A percentile compares a stretch with the other conserved stretches of the same genome.
phyloP scores from a whole-genome alignment of 2,113 vertebrate genomes.

The Phycodurus eques region DNA sequence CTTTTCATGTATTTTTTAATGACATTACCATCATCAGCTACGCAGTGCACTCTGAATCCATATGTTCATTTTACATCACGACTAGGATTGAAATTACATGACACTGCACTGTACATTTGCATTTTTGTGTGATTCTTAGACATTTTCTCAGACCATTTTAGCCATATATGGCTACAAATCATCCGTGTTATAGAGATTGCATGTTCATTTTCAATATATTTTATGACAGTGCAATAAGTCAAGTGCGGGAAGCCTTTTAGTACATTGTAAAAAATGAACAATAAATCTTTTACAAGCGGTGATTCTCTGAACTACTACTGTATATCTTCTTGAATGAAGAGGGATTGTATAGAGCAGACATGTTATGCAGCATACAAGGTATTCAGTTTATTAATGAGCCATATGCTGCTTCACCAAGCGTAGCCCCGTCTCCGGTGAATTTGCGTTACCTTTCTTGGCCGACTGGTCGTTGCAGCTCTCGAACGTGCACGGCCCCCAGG shows the following conservation, averaged over 20 bases:
- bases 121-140: neutral
- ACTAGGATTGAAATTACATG: slow-evolving; percentile 1
- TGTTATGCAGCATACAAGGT: neutral
- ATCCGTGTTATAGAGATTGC: neutral
- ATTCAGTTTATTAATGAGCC: neutral
- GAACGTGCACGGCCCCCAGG: slow-evolving; percentile 96
- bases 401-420: neutral
- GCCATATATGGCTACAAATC: neutral
- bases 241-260: slow-evolving; percentile 3
- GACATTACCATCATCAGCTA: slow-evolving; percentile 10
- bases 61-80: neutral
- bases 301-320: neutral
- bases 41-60: slow-evolving; percentile 10
- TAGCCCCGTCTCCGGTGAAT: neutral
- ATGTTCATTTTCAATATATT: slow-evolving; percentile 1
- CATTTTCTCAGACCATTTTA: neutral
- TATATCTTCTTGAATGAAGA: neutral
- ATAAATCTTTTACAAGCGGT: neutral
- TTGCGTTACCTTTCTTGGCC: slow-evolving; percentile 85
- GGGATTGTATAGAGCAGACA: no score
- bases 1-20: slow-evolving; percentile 18
- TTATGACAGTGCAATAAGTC: neutral
- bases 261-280: slow-evolving; percentile 8
- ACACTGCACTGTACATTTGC: neutral
- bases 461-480: slow-evolving; percentile 90